Evolutionary conservation across 2,113 vertebrate species (phyloP), one percentile per base, ranked within the genome.

Genomic region (Megaceryle torquata): DNA sequence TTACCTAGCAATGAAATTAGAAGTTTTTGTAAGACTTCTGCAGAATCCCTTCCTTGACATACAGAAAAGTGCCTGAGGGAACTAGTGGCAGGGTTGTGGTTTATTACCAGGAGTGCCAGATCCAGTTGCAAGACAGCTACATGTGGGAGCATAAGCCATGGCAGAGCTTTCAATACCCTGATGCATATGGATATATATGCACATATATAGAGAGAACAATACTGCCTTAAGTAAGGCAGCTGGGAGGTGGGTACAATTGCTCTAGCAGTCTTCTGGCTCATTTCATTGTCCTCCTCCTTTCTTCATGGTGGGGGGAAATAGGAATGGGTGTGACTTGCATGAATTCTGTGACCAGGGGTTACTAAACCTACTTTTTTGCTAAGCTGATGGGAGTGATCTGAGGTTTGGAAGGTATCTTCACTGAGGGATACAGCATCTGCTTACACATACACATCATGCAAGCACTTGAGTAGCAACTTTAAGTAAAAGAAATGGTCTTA

Each of bases 341-440:
- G 7, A 69, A 1, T 53, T 78, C 37, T 53, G 44, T 61, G 70
- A 29, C 29, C 19, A 43, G 0, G 1, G 1, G 20, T 35, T 35
- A 31, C 25, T 69, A 39, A 74, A 53, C 17, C 28, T 71, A 15
- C 67, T 72, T 81, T 78, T 69, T 39, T 46, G 56, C 46, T 44
- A 29, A 67, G 35, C 53, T 54, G 56, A 18, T 53, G 35, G 31
- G 61, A 67, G 13, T 0, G 1, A 22, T n/a, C 63, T 70, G 61
- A 82, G 67, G 21, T 64, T 71, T 59, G 35, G 37, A 50, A 71
- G 28, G 13, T 61, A 11, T 89, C 91, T 78, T 89, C 60, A 22
- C 82, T 16, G 78, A 4, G 11, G 13, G 6, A 9, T 84, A 5
- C n/a, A 53, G 20, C 26, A 28, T 12, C 29, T 82, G 24, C 4